phyloP scores from a whole-genome alignment of 1,140 invertebrate species.

The Saccostrea glomerata region DNA sequence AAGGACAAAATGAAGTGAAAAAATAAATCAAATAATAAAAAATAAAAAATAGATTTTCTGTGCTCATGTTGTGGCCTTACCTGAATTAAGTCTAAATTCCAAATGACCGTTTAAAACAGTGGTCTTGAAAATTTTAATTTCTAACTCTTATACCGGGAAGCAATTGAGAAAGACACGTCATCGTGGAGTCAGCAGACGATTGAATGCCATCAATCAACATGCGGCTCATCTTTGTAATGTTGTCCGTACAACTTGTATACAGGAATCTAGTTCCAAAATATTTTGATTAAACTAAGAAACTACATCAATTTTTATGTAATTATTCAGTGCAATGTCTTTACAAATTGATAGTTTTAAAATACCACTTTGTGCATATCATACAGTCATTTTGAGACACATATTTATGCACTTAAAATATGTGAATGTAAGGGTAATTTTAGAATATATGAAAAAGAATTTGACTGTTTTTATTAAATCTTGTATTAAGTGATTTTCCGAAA shows the following conservation, averaged over 20 bases:
- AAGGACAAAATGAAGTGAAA: neutral
- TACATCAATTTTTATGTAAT: constrained; percentile 31
- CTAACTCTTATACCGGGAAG: neutral
- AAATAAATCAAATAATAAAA: neutral
- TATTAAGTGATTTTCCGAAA: no score
- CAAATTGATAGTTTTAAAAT: neutral
- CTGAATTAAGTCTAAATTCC: neutral
- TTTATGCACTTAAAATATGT: no score
- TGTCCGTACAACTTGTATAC: constrained; percentile 29
- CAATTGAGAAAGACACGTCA: neutral
- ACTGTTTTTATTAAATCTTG: no score
- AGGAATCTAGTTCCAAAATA: neutral
- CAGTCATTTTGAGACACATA: neutral
- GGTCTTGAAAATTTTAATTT: neutral
- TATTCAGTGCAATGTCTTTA: constrained; percentile 3
- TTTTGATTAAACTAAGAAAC: constrained; percentile 20
- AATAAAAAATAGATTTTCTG: neutral
- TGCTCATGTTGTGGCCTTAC: neutral
- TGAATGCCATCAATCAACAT: constrained; percentile 32
- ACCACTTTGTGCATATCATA: neutral
- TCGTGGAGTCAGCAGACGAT: constrained; percentile 12
- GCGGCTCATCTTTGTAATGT: neutral
- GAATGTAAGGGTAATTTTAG: no score
- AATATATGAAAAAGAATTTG: no score
- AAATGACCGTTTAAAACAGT: constrained; percentile 23